Conservation (phyloP, 2,113 vertebrate genomes). For the Urocitellus parryii region DNA sequence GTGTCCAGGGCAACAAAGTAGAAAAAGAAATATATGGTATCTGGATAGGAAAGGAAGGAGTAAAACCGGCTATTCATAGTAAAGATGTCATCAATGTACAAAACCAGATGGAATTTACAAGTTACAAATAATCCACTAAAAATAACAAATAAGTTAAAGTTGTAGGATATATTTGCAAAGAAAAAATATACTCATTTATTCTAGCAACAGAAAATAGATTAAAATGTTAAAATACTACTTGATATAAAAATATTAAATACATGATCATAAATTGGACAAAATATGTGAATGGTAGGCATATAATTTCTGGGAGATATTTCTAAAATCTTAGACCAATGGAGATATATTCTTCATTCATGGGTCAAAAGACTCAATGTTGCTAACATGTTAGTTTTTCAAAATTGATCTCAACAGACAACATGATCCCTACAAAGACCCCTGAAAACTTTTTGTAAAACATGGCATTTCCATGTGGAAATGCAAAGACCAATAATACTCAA, state of each 20-base stretch:
- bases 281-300: neutral
- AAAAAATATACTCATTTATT: neutral
- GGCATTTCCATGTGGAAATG: neutral
- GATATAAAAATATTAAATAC: neutral
- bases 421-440: neutral
- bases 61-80: neutral
- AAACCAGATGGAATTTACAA: neutral
- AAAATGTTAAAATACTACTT: neutral
- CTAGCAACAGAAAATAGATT: neutral
- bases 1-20: too few species aligned
- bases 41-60: neutral
- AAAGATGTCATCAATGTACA: neutral
- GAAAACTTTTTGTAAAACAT: neutral
- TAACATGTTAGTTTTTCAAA: neutral
- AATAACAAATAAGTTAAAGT: neutral
- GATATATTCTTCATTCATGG: neutral
- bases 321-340: neutral
- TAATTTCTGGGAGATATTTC: neutral
- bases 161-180: neutral
- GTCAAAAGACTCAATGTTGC: neutral
- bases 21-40: neutral
- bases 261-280: neutral
- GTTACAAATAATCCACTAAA: neutral
- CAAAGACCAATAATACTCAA: neutral
- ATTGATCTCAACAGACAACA: neutral